phyloP scores from a whole-genome alignment of 2,888 invertebrate genomes.

The Athalia rosae region DNA sequence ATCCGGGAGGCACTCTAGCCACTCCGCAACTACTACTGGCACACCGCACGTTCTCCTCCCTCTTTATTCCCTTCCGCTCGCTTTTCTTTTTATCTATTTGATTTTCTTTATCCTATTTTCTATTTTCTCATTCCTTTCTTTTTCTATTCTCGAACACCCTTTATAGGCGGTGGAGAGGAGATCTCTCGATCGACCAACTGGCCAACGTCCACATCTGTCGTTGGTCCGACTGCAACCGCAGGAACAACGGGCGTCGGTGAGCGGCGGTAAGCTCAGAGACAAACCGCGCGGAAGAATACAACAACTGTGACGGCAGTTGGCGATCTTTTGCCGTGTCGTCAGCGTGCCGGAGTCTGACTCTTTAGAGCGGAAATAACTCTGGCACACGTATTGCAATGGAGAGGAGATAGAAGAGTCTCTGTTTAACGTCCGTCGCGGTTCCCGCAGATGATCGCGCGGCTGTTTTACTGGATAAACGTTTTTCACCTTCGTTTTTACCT shows the following conservation, averaged over 20 bases:
- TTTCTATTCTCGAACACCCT: no score
- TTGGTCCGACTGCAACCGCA: not conserved
- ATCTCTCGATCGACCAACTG: not conserved
- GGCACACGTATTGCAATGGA: constrained; percentile 12
- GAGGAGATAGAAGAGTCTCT: no score
- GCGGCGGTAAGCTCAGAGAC: not conserved
- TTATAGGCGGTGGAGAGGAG: not conserved
- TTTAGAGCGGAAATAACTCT: constrained; percentile 35
- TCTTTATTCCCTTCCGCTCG: not conserved
- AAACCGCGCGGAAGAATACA: not conserved
- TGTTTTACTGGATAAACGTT: constrained; percentile 44
- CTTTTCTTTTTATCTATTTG: not conserved
- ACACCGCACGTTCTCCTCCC: no score
- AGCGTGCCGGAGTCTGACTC: constrained; percentile 37
- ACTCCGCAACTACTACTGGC: no score
- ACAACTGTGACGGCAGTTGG: constrained; percentile 4
- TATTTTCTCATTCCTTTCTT: no score
- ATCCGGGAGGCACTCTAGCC: constrained; percentile 11
- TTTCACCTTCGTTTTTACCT: no score
- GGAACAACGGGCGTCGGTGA: not conserved
- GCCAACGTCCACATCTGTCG: constrained; percentile 16
- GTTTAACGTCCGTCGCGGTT: no score
- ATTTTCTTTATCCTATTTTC: not conserved
- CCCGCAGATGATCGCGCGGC: constrained; percentile 12
- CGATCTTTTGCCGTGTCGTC: constrained; percentile 7